Conservation (phyloP, 2,113 vertebrate genomes). For the Caracal caracal region DNA sequence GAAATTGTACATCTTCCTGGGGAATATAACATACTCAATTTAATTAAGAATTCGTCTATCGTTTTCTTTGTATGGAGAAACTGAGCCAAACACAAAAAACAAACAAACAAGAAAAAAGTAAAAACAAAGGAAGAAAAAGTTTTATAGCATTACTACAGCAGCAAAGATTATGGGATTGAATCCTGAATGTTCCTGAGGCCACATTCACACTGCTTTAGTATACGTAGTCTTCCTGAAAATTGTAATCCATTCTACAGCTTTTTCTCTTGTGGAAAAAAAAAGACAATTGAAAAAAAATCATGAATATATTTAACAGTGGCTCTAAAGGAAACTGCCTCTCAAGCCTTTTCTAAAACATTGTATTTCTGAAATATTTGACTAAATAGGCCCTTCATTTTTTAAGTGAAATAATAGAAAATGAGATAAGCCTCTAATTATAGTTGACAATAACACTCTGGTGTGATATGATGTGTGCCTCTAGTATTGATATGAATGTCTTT, state of each 20-base stretch:
- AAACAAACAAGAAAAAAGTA: neutral
- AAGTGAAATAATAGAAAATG: slow-evolving; percentile 15
- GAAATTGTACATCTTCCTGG: neutral
- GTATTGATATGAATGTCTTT: neutral
- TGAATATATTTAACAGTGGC: slow-evolving; percentile 10
- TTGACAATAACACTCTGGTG: neutral
- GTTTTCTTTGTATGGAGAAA: neutral
- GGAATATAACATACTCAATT: neutral
- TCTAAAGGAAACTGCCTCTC: neutral
- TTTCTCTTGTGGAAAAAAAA: neutral
- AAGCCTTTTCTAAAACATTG: neutral
- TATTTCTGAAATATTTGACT: slow-evolving; percentile 8
- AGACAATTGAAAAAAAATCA: neutral
- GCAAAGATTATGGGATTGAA: neutral
- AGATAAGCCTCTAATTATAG: neutral
- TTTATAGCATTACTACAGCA: neutral
- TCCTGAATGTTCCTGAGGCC: neutral
- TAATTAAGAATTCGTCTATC: neutral
- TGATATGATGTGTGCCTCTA: neutral
- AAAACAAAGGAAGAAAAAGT: fast-evolving
- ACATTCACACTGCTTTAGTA: neutral
- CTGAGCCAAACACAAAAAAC: neutral
- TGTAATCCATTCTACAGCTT: neutral
- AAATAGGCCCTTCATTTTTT: neutral
- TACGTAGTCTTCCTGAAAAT: neutral